A percentile compares a stretch with the other conserved stretches of the same genome.
Evolutionary conservation across 2,888 invertebrate species (phyloP).

Genomic region (Alloplasta piceator): DNA sequence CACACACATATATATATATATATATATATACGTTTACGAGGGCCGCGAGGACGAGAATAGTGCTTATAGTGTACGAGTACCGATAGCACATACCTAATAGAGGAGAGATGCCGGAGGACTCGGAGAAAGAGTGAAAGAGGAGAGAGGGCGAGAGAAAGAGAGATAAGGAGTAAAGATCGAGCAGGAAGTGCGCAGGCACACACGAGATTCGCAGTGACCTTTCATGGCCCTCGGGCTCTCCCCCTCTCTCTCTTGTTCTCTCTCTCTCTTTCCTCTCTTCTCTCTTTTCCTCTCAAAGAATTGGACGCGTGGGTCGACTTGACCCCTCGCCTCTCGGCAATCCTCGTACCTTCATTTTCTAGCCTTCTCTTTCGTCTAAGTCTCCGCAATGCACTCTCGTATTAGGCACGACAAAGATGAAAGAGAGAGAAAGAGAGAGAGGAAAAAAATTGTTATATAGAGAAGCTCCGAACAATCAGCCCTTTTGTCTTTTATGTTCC

Average conservation of each 20-base stretch:
- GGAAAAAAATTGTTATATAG: slow-evolving; percentile 3
- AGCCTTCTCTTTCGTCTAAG: slow-evolving; percentile 27
- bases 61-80: slow-evolving; percentile 19
- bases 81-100: slow-evolving; percentile 28
- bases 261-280: slow-evolving; percentile 30
- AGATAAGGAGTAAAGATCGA: slow-evolving; percentile 56
- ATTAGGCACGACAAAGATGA: slow-evolving; percentile 33
- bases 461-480: slow-evolving; percentile 69
- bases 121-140: slow-evolving; percentile 2
- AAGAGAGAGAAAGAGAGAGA: slow-evolving; percentile 40
- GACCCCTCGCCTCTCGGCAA: slow-evolving; percentile 67
- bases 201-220: slow-evolving; percentile 64
- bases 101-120: slow-evolving; percentile 23
- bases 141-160: slow-evolving; percentile 15
- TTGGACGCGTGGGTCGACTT: slow-evolving; percentile 71
- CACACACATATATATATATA: not conserved
- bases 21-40: not conserved
- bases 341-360: slow-evolving; percentile 23
- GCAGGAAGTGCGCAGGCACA: slow-evolving; percentile 67
- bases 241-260: slow-evolving; percentile 34
- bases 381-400: slow-evolving; percentile 25
- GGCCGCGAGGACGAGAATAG: slow-evolving; percentile 26
- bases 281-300: slow-evolving; percentile 41
- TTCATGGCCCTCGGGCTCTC: slow-evolving; percentile 62
- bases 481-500: slow-evolving; percentile 68